These are phyloP conservation scores for Leptodactylus fuscus DNA, from an alignment of 2,113 vertebrate species.

Conservation along the genomic window DNA sequence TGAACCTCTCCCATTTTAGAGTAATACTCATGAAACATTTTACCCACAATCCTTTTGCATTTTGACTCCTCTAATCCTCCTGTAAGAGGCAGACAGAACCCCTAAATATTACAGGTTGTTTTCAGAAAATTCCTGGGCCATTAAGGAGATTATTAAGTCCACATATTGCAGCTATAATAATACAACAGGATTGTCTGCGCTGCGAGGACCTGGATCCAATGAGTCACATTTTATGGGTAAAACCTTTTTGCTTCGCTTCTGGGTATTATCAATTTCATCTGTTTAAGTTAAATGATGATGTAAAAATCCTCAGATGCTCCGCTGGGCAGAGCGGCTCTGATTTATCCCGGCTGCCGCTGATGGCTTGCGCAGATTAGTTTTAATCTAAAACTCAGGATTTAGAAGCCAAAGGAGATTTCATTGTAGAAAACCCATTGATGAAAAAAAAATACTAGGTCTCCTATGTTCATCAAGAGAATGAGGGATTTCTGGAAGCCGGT, in stretches of 20 bases:
- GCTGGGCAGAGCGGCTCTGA: not conserved
- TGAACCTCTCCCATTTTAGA: no score
- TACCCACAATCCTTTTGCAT: not conserved
- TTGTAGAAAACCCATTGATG: conserved; percentile 34
- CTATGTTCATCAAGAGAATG: conserved; percentile 10
- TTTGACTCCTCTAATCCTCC: not conserved
- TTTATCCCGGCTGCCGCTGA: not conserved
- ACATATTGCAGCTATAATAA: conserved; percentile 1
- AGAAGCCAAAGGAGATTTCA: conserved; percentile 53
- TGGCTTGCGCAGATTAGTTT: conserved; percentile 35
- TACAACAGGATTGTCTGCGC: not conserved
- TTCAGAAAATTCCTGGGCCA: not conserved
- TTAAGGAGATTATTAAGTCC: conserved; percentile 11
- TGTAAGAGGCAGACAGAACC: not conserved
- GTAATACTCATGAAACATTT: no score
- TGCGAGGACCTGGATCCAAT: no score
- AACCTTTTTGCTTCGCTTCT: not conserved
- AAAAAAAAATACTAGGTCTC: not conserved
- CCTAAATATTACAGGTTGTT: not conserved
- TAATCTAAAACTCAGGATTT: conserved; percentile 56
- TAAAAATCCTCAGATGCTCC: not conserved
- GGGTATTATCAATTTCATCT: conserved; percentile 35
- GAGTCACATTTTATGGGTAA: not conserved
- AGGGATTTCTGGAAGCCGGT: not conserved
- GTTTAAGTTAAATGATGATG: conserved; percentile 27